These are phyloP conservation scores for Poeciliopsis infans DNA, from an alignment of 2,797 vertebrate genomes.

Conservation along the genomic window DNA sequence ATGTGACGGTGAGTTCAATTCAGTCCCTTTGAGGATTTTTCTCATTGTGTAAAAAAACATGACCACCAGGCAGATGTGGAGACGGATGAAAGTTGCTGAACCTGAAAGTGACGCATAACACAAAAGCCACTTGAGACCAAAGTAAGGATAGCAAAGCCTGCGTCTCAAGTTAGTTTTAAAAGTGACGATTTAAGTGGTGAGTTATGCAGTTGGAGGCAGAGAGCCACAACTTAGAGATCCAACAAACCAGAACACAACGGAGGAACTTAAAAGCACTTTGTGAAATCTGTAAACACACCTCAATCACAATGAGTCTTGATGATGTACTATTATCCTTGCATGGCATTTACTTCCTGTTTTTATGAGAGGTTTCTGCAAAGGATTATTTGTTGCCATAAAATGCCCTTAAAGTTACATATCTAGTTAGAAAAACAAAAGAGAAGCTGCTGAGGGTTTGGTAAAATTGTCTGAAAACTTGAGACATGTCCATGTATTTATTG, in stretches of 20 bases:
- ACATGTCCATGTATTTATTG: neutral
- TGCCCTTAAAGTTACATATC: neutral
- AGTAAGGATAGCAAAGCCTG: neutral
- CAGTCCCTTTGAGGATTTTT: neutral
- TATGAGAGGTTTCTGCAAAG: neutral
- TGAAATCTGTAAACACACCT: neutral
- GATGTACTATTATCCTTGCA: neutral
- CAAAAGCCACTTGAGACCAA: neutral
- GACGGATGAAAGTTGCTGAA: neutral
- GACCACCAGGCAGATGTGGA: neutral
- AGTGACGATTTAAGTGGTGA: neutral
- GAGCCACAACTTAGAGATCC: neutral
- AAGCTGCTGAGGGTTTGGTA: neutral
- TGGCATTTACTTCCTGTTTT: neutral
- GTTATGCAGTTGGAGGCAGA: neutral
- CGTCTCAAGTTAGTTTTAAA: neutral
- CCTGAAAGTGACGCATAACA: neutral
- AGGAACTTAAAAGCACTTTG: neutral
- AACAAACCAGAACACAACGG: neutral
- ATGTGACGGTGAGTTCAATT: slow-evolving; percentile 84
- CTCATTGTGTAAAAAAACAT: neutral
- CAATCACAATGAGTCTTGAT: neutral
- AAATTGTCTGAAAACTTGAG: neutral
- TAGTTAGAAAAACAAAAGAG: neutral
- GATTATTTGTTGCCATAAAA: neutral